Evolutionary conservation across 2,113 vertebrate genomes (phyloP).

Genomic region (Tilapia sparmanii): DNA sequence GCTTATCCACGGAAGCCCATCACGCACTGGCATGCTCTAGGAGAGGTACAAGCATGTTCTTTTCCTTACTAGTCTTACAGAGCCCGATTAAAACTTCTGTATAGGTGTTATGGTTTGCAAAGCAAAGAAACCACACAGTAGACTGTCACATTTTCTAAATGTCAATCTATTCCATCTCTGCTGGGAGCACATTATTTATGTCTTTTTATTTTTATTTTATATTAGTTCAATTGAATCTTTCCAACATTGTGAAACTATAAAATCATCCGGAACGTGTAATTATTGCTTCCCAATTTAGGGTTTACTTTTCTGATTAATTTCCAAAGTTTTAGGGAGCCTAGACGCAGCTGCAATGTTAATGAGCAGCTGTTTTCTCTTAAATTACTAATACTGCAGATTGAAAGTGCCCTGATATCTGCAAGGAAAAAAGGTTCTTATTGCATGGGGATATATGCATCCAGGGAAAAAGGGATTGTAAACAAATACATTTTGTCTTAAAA

Average conservation of each 20-base stretch:
- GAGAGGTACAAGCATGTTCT: slow-evolving; percentile 78
- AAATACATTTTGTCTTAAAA: background rate
- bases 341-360: background rate
- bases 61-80: background rate
- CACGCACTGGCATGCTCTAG: slow-evolving; percentile 93
- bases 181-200: background rate
- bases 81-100: background rate
- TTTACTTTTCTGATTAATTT: background rate
- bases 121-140: background rate
- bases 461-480: background rate
- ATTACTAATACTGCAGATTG: background rate
- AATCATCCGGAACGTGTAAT: background rate
- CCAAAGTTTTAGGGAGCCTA: background rate
- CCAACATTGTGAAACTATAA: background rate
- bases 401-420: background rate
- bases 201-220: background rate
- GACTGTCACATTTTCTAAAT: background rate
- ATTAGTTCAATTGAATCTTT: background rate
- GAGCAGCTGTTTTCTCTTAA: background rate
- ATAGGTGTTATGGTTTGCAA: background rate
- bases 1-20: slow-evolving; percentile 96
- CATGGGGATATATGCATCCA: background rate
- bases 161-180: background rate
- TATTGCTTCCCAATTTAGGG: background rate
- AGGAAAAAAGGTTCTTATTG: background rate